Evolutionary conservation across 2,888 invertebrate species (phyloP).

Genomic region (Microctonus aethiopoides): DNA sequence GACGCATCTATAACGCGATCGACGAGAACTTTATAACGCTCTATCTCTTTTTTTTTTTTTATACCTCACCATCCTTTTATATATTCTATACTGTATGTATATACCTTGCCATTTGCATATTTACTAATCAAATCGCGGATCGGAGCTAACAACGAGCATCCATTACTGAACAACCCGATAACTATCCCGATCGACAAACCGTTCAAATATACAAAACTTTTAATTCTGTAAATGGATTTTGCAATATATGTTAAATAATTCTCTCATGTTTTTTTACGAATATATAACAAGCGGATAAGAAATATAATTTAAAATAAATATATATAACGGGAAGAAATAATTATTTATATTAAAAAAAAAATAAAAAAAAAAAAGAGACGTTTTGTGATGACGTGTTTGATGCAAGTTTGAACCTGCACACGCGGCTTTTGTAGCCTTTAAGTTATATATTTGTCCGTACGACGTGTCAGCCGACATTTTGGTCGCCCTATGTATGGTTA

Average conservation of each 20-base stretch:
- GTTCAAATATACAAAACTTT: background rate
- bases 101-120: background rate
- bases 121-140: conserved; percentile 12
- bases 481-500: conserved; percentile 26
- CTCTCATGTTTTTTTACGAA: no score
- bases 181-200: background rate
- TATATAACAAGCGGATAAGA: no score
- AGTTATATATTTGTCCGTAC: conserved; percentile 49
- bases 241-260: conserved; percentile 14
- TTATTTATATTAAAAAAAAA: background rate
- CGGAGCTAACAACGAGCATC: conserved; percentile 4
- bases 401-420: background rate
- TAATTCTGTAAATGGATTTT: conserved; percentile 9
- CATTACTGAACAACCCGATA: background rate
- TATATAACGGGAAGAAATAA: no score
- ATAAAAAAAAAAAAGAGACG: background rate
- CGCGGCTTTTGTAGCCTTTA: conserved; percentile 32
- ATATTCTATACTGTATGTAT: no score
- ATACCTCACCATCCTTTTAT: no score
- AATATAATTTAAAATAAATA: no score
- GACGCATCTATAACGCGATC: conserved; percentile 13
- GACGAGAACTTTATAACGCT: background rate
- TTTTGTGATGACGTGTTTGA: background rate
- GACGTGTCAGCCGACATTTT: conserved; percentile 33
- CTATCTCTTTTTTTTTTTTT: background rate